A percentile compares a stretch with the other conserved stretches of the same genome.
Evolutionary conservation across 2,797 vertebrate species (phyloP).

Genomic region (Cirrhinus molitorella): DNA sequence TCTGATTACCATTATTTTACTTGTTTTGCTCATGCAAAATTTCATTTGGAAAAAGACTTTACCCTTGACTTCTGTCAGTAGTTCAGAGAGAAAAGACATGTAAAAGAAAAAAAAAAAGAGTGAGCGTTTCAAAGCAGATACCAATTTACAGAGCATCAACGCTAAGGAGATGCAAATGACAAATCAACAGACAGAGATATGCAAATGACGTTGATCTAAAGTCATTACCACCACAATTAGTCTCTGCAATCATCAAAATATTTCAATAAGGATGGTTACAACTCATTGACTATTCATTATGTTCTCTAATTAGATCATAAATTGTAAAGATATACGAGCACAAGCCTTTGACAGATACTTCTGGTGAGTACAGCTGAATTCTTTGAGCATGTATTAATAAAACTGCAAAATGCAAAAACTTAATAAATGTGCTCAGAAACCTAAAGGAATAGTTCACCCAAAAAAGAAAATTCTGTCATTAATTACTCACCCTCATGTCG

Average conservation of each 20-base stretch:
- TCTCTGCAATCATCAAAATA: slow-evolving; percentile 75
- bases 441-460: no score
- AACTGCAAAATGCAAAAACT: slow-evolving; percentile 14
- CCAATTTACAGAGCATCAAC: slow-evolving; percentile 55
- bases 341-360: slow-evolving; percentile 67
- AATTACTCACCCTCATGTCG: no score
- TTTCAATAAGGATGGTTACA: slow-evolving; percentile 76
- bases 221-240: slow-evolving; percentile 76
- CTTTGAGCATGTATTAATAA: slow-evolving; percentile 9
- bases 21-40: slow-evolving; percentile 30
- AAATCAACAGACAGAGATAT: slow-evolving; percentile 71
- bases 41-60: background rate
- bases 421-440: slow-evolving; percentile 12
- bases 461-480: no score
- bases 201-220: slow-evolving; percentile 70
- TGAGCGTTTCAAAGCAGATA: slow-evolving; percentile 16
- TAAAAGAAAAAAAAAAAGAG: background rate
- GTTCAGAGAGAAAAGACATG: slow-evolving; percentile 19
- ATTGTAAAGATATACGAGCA: slow-evolving; percentile 72
- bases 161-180: slow-evolving; percentile 60
- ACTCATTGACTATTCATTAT: slow-evolving; percentile 79
- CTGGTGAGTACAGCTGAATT: slow-evolving; percentile 64
- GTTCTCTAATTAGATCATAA: slow-evolving; percentile 77
- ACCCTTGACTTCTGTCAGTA: slow-evolving; percentile 12
- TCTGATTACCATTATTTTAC: slow-evolving; percentile 31